Base-by-base conservation (phyloP, 2,888 invertebrate genomes). In the Drosophila macrospina region DNA sequence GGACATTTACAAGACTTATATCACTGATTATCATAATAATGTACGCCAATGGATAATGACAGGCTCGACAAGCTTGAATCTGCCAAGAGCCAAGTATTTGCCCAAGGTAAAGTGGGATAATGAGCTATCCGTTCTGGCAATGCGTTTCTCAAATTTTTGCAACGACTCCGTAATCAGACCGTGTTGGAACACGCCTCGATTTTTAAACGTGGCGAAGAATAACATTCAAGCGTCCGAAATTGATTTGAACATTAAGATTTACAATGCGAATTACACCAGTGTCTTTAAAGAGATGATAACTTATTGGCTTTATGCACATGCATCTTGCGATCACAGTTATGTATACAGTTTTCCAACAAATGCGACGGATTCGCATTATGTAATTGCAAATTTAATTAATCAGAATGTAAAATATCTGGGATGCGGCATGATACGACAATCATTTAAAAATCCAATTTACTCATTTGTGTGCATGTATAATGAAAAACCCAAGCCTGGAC, bases 111-210 rank as follows among this genome's bases (percentile, higher is more conserved):
- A 1, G 0, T 80, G 80, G 80, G 52, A 82, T 24, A 5, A 34
- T 0, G 69, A 73, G 0, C 65, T 80, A 4, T 11, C 59, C 8
- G 8, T 51, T 1, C 37, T 80, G 24, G 80, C 80, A 4, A 82
- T 82, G 80, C 60, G 80, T 5, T 30, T 80, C 0, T 61, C 59
- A 0, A 80, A 79, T 6, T 70, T 52, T 13, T 80, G 80, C 42
- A 39, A 44, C 10, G 6, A 44, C 0, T 13, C 20, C 0, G 5
- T 0, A 0, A 0, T 0, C 5, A 26, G 6, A 7, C 5, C 8
- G 2, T 80, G 79, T 20, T 57, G 68, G 2, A 80, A 79, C 15
- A 64, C 68, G 2, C 16, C 61, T 0, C 65, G 60, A 0, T 73
- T 11, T 8, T 24, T 41, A 5, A 54, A 67, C 16, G 75, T 81